Evolutionary conservation across 2,888 invertebrate species (phyloP).

Genomic region (Pyrgus malvae): DNA sequence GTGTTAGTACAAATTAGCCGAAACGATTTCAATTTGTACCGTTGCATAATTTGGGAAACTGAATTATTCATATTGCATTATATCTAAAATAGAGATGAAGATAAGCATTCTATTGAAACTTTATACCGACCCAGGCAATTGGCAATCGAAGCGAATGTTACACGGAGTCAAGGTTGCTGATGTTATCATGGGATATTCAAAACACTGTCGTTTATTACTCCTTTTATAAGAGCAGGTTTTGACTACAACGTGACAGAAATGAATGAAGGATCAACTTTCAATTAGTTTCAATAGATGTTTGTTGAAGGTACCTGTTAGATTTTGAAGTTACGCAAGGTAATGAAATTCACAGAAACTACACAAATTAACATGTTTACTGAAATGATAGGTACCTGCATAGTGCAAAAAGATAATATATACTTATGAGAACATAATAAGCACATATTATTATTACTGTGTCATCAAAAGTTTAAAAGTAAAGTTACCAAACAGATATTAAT

Average conservation of each 20-base stretch:
- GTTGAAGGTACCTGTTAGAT: not conserved
- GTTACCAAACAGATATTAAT: no score
- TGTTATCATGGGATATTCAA: constrained; percentile 24
- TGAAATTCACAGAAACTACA: no score
- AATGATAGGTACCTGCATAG: no score
- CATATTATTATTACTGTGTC: no score
- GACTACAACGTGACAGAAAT: not conserved
- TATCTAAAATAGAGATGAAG: constrained; percentile 54
- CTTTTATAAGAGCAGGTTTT: not conserved
- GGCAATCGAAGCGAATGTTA: constrained; percentile 22
- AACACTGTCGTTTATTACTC: constrained; percentile 13
- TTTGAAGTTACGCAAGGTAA: not conserved
- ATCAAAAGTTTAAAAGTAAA: no score
- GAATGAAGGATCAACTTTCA: constrained; percentile 1
- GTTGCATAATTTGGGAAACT: constrained; percentile 71
- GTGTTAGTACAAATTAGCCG: constrained; percentile 48
- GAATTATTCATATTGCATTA: constrained; percentile 63
- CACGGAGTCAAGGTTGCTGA: constrained; percentile 21
- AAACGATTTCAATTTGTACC: constrained; percentile 68
- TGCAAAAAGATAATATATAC: no score
- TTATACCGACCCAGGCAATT: constrained; percentile 14
- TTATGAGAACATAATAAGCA: no score
- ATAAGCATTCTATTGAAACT: constrained; percentile 46
- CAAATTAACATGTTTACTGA: no score
- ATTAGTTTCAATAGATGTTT: not conserved